Percentiles rank a stretch among this genome's conserved stretches.
These are phyloP conservation scores for Esperia sulphurella DNA, from an alignment of 2,888 invertebrate genomes.

Conservation along the genomic window DNA sequence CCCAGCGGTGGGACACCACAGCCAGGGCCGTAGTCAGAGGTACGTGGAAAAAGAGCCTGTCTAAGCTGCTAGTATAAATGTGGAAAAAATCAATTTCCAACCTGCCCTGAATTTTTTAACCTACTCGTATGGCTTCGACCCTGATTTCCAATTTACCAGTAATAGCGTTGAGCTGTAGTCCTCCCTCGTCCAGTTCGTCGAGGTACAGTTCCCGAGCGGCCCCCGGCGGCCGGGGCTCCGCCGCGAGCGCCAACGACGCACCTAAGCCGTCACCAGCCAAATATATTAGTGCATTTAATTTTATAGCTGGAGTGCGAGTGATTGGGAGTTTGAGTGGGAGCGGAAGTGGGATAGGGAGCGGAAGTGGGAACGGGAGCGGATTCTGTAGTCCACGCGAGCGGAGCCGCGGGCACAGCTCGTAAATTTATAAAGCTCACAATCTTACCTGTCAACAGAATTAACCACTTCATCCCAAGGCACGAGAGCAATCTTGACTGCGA, in stretches of 20 bases:
- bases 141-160: conserved; percentile 1
- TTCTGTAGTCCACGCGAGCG: background rate
- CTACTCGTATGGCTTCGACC: too few relatives aligned
- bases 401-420: background rate
- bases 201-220: background rate
- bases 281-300: background rate
- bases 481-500: conserved; percentile 18
- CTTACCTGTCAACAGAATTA: conserved; percentile 55
- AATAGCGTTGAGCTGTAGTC: background rate
- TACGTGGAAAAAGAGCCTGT: too few relatives aligned
- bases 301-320: background rate
- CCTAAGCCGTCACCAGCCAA: background rate
- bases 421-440: background rate
- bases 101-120: too few relatives aligned
- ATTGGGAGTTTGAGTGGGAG: too few relatives aligned
- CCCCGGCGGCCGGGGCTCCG: background rate
- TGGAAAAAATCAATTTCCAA: too few relatives aligned
- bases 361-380: too few relatives aligned
- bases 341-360: too few relatives aligned
- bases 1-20: too few relatives aligned
- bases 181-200: background rate
- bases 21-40: too few relatives aligned
- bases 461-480: conserved; percentile 44
- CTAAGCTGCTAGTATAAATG: too few relatives aligned
- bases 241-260: background rate